A percentile compares a stretch with the other conserved stretches of the same genome.
Evolutionary conservation across 2,888 invertebrate genomes (phyloP).

Genomic region (Drosophila fungiperda): DNA sequence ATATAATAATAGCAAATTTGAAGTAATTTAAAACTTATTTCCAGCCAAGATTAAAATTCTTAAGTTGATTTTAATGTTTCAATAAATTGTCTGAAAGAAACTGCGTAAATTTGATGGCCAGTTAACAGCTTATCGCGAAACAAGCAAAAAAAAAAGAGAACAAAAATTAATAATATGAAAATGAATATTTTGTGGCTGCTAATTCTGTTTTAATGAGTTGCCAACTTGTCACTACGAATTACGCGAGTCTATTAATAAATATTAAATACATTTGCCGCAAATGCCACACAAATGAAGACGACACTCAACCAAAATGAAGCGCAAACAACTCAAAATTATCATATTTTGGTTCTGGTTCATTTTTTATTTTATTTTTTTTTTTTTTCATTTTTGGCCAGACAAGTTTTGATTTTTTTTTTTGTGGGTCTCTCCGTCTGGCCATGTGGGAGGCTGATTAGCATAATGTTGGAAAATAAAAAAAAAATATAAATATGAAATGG

Average conservation of each 20-base stretch:
- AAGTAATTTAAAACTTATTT: neutral
- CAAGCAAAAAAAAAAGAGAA: neutral
- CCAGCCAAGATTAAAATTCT: constrained; percentile 5
- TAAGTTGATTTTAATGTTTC: constrained; percentile 3
- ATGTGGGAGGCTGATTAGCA: constrained; percentile 81
- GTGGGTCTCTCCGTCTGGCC: constrained; percentile 54
- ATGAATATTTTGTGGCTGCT: constrained; percentile 28
- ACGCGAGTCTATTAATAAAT: constrained; percentile 74
- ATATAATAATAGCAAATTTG: neutral
- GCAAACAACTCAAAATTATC: constrained; percentile 9
- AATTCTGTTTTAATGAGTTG: constrained; percentile 73
- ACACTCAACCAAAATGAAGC: constrained; percentile 38
- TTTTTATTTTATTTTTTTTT: constrained; percentile 42
- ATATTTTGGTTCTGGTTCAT: constrained; percentile 20
- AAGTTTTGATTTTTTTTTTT: constrained; percentile 32
- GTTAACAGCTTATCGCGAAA: constrained; percentile 30
- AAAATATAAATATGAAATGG: constrained; percentile 1
- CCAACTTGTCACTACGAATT: constrained; percentile 77
- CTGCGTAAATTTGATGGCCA: constrained; percentile 47
- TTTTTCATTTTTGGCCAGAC: constrained; percentile 68
- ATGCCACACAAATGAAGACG: constrained; percentile 49
- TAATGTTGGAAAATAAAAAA: constrained; percentile 40
- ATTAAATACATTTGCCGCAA: constrained; percentile 67
- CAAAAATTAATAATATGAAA: neutral
- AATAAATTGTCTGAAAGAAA: constrained; percentile 22